Conservation (phyloP, 2,113 vertebrate species). For the Chitala chitala region DNA sequence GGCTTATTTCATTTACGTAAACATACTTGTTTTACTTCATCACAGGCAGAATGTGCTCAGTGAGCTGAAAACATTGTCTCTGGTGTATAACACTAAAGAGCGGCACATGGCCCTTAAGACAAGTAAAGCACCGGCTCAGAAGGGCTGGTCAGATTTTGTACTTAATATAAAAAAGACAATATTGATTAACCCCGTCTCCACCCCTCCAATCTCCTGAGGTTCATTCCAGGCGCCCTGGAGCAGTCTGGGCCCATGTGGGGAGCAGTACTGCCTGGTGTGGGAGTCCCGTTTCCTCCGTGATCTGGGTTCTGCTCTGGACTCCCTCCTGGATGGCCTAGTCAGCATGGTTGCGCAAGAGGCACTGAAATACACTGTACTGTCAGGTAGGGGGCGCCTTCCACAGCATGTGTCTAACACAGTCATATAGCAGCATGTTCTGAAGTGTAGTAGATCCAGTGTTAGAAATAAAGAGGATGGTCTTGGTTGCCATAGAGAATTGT, state of each 20-base stretch:
- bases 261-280: slow-evolving; percentile 95
- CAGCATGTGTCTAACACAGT: no score
- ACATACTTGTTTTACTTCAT: background rate
- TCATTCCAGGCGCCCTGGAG: slow-evolving; percentile 84
- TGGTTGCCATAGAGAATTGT: no score
- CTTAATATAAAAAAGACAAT: no score
- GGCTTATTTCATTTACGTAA: no score
- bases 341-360: slow-evolving; percentile 93
- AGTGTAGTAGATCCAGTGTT: no score
- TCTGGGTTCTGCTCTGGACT: slow-evolving; percentile 75
- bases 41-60: background rate
- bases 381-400: slow-evolving; percentile 63
- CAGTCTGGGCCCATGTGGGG: slow-evolving; percentile 70
- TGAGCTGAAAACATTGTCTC: background rate
- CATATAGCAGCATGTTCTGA: no score
- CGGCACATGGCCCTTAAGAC: no score
- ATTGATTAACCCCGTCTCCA: background rate
- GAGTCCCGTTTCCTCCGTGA: slow-evolving; percentile 90
- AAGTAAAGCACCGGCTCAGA: no score
- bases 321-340: slow-evolving; percentile 82
- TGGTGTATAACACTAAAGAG: no score
- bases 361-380: slow-evolving; percentile 87
- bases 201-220: slow-evolving; percentile 39
- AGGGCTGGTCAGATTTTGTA: no score
- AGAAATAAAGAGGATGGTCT: no score